Evolutionary conservation across 2,797 vertebrate genomes (phyloP).

Genomic region (Myotis pilosus): DNA sequence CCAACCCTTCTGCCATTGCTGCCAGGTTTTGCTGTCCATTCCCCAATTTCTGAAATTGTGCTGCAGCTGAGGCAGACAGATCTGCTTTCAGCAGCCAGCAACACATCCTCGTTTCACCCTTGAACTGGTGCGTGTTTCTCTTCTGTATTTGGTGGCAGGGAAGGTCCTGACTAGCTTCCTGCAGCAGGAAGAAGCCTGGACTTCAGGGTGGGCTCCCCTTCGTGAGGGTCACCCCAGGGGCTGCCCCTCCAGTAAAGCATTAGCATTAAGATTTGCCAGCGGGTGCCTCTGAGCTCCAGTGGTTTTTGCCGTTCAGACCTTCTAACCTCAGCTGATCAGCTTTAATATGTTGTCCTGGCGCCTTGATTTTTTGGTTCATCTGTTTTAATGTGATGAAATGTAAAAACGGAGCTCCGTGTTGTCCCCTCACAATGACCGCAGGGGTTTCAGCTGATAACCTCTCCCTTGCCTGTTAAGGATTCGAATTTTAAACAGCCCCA

Average conservation of each 20-base stretch:
- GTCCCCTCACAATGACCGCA: conserved; percentile 37
- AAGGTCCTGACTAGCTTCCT: background rate
- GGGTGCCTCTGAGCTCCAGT: background rate
- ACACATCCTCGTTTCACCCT: background rate
- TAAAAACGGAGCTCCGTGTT: conserved; percentile 49
- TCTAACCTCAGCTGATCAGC: conserved; percentile 63
- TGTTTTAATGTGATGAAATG: conserved; percentile 75
- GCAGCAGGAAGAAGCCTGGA: background rate
- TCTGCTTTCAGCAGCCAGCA: background rate
- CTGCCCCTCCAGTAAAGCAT: background rate
- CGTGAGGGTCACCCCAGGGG: background rate
- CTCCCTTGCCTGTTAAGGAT: conserved; percentile 51
- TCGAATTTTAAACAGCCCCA: conserved; percentile 71
- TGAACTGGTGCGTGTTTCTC: background rate
- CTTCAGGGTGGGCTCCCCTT: background rate
- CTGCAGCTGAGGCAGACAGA: background rate
- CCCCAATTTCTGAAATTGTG: background rate
- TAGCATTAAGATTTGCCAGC: background rate
- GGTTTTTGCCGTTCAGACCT: conserved; percentile 7
- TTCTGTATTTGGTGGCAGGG: background rate
- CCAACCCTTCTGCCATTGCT: background rate
- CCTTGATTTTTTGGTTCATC: conserved; percentile 76
- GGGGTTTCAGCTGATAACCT: conserved; percentile 52
- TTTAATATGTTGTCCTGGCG: conserved; percentile 59
- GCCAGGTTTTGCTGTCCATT: background rate